These are phyloP conservation scores for Aphidius ervi DNA, from an alignment of 1,140 invertebrate genomes.

Conservation along the genomic window DNA sequence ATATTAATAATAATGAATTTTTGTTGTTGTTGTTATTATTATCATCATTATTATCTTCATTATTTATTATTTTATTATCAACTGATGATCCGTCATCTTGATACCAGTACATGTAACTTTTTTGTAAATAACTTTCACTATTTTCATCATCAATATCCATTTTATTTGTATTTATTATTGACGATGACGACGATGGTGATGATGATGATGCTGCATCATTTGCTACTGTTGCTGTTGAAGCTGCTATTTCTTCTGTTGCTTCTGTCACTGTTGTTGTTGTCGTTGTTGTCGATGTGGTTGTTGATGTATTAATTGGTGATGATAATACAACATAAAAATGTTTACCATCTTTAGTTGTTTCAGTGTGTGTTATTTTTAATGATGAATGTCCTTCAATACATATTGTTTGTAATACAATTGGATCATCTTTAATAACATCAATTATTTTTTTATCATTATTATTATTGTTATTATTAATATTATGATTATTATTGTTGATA, in stretches of 20 bases:
- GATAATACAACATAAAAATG: conserved; percentile 64
- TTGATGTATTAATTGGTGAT: conserved; percentile 26
- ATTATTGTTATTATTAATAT: conserved; percentile 39
- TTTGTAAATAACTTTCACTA: conserved; percentile 42
- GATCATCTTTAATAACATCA: conserved; percentile 42
- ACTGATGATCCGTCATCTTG: conserved; percentile 42
- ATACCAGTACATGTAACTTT: conserved; percentile 50
- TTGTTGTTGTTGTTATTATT: conserved; percentile 36
- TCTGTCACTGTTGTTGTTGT: conserved; percentile 1
- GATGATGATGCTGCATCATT: no score
- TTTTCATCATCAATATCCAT: conserved; percentile 51
- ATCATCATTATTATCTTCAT: conserved; percentile 35
- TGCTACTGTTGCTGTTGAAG: conserved; percentile 9
- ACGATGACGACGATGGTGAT: conserved; percentile 4
- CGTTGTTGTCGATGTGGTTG: conserved; percentile 1
- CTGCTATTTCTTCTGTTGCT: conserved; percentile 20
- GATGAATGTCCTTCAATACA: conserved; percentile 42
- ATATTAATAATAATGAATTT: conserved; percentile 55
- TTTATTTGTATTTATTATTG: conserved; percentile 40
- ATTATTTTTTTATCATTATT: conserved; percentile 33
- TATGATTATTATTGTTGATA: conserved; percentile 39
- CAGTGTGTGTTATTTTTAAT: conserved; percentile 57
- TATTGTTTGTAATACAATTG: conserved; percentile 47
- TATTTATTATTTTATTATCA: conserved; percentile 34
- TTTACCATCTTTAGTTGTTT: conserved; percentile 62